A percentile compares a stretch with the other conserved stretches of the same genome.
Conservation (phyloP, 1,140 invertebrate species). For the Atta colombica region DNA sequence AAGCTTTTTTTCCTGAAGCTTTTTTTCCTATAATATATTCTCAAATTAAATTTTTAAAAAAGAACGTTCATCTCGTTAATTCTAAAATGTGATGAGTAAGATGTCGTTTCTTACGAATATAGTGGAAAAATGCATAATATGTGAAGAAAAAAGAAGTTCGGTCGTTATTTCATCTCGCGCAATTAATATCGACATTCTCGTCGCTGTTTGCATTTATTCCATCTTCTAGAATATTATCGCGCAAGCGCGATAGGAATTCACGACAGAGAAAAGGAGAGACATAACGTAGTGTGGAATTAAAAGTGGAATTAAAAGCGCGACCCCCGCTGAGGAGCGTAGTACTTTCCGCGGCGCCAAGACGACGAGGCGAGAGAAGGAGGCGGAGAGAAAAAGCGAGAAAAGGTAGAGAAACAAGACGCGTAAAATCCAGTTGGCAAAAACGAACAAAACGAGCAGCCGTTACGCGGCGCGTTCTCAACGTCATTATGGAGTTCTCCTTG, state of each 20-base stretch:
- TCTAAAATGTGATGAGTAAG: background rate
- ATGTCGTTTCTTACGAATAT: background rate
- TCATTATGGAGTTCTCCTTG: background rate
- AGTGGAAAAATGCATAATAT: too few relatives aligned
- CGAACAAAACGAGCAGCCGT: slow-evolving; percentile 28
- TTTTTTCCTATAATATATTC: background rate
- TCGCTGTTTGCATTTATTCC: background rate
- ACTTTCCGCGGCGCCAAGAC: slow-evolving; percentile 37
- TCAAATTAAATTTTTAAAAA: background rate
- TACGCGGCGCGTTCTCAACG: slow-evolving; percentile 4
- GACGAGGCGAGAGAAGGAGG: background rate
- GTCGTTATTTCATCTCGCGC: background rate
- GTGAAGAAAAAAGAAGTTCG: background rate
- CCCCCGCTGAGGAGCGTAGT: background rate
- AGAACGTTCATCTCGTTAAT: background rate
- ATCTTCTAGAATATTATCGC: background rate
- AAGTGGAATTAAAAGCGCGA: slow-evolving; percentile 8
- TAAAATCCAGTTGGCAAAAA: slow-evolving; percentile 28
- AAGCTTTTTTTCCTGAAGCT: too few relatives aligned
- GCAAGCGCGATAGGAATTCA: background rate
- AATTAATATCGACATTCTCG: slow-evolving; percentile 3
- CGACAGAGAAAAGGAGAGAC: background rate
- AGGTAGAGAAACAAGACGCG: slow-evolving; percentile 3
- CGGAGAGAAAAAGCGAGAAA: background rate
- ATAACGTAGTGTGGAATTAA: background rate